Evolutionary conservation across 2,797 vertebrate species (phyloP), one percentile per base, ranked within the genome.

Genomic region (Coranthus polyacanthus): DNA sequence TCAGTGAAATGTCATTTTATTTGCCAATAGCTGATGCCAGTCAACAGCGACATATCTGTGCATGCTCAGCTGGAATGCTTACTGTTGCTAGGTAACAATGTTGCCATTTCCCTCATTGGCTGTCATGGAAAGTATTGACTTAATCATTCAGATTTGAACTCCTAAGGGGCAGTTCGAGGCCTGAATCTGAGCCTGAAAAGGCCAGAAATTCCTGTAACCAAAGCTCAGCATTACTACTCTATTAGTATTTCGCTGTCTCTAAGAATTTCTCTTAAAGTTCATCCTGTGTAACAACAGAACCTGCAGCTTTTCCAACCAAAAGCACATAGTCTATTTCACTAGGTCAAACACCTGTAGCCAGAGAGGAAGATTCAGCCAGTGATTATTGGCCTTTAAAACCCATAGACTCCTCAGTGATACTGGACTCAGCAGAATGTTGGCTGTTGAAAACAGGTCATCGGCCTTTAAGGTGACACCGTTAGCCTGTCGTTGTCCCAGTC

Each of bases 381-480:
- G 32, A 68, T 65, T 47, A 59, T 26, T 8, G 11, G 16, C 57
- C 47, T 2, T 51, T 65, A 50, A 63, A 53, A 18, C 42, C 37
- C 44, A 7, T 56, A 21, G 24, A 8, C 24, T 46, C 11, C 13
- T 53, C 22, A 45, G 21, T 67, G 52, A 34, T 32, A 12, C 58
- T 16, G 55, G 21, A 44, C 12, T 10, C 10, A 29, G 5, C 37
- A 12, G 65, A 36, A 46, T 56, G n/a, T 12, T 55, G 68, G 21
- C 46, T 15, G 11, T 13, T 32, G 29, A 18, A 45, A 37, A 36
- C 51, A 10, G 36, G 12, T 79, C 60, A 82, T 76, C 69, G 63
- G 44, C 39, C 42, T 55, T 59, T 57, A n/a, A 58, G 52, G 42
- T 71, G 60, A 68, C 65, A n/a, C n/a, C n/a, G n/a, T n/a, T n/a